Conservation (phyloP, 2,797 vertebrate genomes). For the Sandelia bainsii region DNA sequence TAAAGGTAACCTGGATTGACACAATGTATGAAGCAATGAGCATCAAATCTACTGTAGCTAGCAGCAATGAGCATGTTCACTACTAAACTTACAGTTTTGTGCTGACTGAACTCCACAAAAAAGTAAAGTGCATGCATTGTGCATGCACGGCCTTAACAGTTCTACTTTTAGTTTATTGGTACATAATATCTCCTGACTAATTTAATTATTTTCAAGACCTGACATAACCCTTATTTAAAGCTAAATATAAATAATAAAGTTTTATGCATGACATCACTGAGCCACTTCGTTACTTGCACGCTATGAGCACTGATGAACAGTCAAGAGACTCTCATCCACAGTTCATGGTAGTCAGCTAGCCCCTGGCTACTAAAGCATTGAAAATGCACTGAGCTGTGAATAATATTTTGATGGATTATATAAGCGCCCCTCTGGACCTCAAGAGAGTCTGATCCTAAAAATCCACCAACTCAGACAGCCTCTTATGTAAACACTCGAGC, state of each 20-base stretch:
- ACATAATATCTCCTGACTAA: background rate
- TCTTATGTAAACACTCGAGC: conserved; percentile 50
- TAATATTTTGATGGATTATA: conserved; percentile 67
- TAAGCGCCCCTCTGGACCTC: conserved; percentile 58
- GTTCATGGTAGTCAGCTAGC: conserved; percentile 10
- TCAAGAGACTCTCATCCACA: background rate
- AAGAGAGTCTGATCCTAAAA: conserved; percentile 46
- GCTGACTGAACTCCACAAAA: background rate
- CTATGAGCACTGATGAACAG: conserved; percentile 1
- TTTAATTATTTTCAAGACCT: too few species aligned
- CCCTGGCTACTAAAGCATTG: conserved; percentile 23
- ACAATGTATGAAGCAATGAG: too few species aligned
- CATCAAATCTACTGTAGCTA: too few species aligned
- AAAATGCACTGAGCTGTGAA: conserved; percentile 57
- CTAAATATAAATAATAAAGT: conserved; percentile 1
- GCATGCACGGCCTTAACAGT: background rate
- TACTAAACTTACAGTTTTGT: too few species aligned
- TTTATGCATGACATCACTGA: conserved; percentile 6
- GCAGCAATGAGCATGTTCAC: too few species aligned
- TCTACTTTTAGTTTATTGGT: background rate
- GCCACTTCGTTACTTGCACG: background rate
- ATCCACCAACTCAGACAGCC: conserved; percentile 47
- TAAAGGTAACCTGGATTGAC: too few species aligned
- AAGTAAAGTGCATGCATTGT: too few species aligned
- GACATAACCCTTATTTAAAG: background rate